These are phyloP conservation scores for Takifugu ocellatus DNA, from an alignment of 2,797 vertebrate species.

Conservation along the genomic window DNA sequence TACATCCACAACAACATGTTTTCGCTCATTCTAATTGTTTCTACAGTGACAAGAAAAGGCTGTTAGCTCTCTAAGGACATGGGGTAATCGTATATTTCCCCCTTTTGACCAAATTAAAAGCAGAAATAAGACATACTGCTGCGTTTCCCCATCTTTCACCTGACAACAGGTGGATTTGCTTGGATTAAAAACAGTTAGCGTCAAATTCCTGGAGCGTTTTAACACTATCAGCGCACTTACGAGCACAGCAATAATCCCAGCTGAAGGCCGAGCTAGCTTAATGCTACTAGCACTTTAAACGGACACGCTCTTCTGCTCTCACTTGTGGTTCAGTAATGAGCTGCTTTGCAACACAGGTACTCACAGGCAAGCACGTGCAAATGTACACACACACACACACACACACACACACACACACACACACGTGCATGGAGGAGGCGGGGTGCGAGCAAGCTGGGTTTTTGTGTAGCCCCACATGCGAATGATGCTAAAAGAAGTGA, in stretches of 20 bases:
- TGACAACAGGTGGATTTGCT: too few relatives aligned
- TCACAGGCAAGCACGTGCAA: background rate
- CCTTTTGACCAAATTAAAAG: too few relatives aligned
- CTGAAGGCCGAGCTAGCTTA: conserved; percentile 1
- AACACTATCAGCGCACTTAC: too few relatives aligned
- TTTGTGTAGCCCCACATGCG: conserved; percentile 84
- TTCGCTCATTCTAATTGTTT: too few relatives aligned
- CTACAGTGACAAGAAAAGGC: too few relatives aligned
- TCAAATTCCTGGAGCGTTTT: too few relatives aligned
- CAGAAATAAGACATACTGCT: too few relatives aligned
- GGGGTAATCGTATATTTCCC: too few relatives aligned
- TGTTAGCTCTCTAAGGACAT: too few relatives aligned
- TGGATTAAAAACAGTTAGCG: too few relatives aligned
- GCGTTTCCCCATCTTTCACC: too few relatives aligned
- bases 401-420: conserved; percentile 20
- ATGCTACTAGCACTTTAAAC: conserved; percentile 21
- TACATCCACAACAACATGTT: too few relatives aligned
- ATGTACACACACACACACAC: background rate
- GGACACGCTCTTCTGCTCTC: conserved; percentile 10
- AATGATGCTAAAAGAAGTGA: conserved; percentile 90
- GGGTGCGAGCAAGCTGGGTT: conserved; percentile 74
- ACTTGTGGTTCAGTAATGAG: conserved; percentile 13
- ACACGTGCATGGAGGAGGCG: conserved; percentile 55
- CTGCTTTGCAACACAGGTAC: conserved; percentile 24
- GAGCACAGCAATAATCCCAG: background rate